These are phyloP conservation scores for Brachionus paranguensis DNA, from an alignment of 1,140 invertebrate species.

Conservation along the genomic window DNA sequence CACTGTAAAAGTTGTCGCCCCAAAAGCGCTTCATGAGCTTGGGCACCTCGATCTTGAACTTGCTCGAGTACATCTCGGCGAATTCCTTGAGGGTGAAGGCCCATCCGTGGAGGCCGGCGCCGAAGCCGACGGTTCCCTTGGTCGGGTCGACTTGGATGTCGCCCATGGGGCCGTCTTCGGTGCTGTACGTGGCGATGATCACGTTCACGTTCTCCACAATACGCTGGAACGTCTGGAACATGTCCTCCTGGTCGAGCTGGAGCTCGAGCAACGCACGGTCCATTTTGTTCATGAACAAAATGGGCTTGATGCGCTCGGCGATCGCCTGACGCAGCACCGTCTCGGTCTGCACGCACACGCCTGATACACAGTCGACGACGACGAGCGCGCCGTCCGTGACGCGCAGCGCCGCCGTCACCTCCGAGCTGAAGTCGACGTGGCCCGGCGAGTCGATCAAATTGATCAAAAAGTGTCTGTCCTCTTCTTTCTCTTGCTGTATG, in stretches of 20 bases:
- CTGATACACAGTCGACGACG: constrained; percentile 98
- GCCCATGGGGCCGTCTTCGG: constrained; percentile 96
- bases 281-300: constrained; percentile 99
- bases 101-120: constrained; percentile 97
- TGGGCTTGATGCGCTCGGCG: constrained; percentile 95
- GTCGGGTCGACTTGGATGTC: constrained; percentile 92
- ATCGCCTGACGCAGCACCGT: constrained; percentile 97
- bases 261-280: constrained; percentile 90
- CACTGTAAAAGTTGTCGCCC: constrained; percentile 97
- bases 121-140: constrained; percentile 97
- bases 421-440: constrained; percentile 98
- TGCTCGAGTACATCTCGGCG: constrained; percentile 94
- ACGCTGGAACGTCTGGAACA: constrained; percentile 98
- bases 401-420: constrained; percentile 95
- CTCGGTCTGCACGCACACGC: constrained; percentile 98
- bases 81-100: constrained; percentile 99
- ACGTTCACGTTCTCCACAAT: constrained; percentile 99
- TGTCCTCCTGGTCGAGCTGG: constrained; percentile 82
- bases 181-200: constrained; percentile 97
- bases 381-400: constrained; percentile 98
- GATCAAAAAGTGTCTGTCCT: constrained; percentile 88
- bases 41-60: constrained; percentile 91
- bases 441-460: constrained; percentile 98
- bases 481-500: constrained; percentile 79
- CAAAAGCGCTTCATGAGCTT: constrained; percentile 89